phyloP scores from a whole-genome alignment of 1,140 invertebrate genomes.

The Drosophila kepulauana region DNA sequence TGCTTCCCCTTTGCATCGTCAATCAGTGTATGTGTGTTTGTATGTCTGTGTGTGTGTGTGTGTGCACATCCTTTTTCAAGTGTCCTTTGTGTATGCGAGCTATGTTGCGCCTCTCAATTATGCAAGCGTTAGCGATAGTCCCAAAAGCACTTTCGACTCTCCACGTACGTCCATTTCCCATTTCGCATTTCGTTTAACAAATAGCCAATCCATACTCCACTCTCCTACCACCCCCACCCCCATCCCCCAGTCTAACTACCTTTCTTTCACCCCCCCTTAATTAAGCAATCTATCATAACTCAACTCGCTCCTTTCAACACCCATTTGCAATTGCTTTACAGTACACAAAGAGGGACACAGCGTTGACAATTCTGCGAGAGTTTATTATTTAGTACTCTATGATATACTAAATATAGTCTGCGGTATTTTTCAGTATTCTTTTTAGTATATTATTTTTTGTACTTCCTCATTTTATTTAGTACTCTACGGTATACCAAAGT shows the following conservation, averaged over 20 bases:
- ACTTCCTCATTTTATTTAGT: no score
- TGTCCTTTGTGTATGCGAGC: slow-evolving; percentile 43
- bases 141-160: slow-evolving; percentile 38
- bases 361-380: no score
- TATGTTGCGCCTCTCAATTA: slow-evolving; percentile 40
- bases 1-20: neutral
- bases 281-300: slow-evolving; percentile 9
- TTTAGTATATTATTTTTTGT: no score
- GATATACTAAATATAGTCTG: no score
- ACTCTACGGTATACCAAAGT: no score
- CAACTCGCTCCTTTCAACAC: neutral
- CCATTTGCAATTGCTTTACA: slow-evolving; percentile 3
- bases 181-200: slow-evolving; percentile 9
- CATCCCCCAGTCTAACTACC: neutral
- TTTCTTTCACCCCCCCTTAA: neutral
- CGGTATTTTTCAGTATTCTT: no score
- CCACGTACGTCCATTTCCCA: slow-evolving; percentile 6
- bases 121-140: slow-evolving; percentile 44
- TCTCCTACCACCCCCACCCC: neutral
- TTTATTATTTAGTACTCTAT: no score
- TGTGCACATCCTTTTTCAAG: slow-evolving; percentile 42
- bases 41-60: slow-evolving; percentile 1
- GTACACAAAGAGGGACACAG: neutral
- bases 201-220: slow-evolving; percentile 20
- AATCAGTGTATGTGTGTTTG: slow-evolving; percentile 2